A percentile compares a stretch with the other conserved stretches of the same genome.
Evolutionary conservation across 2,797 vertebrate genomes (phyloP).

Genomic region (Falco naumanni): DNA sequence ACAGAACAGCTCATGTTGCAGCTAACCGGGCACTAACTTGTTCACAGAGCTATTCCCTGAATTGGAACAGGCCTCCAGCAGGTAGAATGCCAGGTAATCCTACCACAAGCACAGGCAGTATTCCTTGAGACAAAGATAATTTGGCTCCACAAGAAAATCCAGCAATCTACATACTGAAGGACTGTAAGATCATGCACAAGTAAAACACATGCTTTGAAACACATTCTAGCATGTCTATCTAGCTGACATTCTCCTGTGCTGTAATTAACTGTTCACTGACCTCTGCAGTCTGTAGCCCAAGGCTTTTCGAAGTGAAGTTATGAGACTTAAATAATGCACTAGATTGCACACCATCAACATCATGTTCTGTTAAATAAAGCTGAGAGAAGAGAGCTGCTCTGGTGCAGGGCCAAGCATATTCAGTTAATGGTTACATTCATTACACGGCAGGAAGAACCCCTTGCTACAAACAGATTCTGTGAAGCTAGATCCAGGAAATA

Average conservation of each 20-base stretch:
- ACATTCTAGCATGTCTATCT: background rate
- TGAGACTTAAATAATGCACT: background rate
- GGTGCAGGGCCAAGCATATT: background rate
- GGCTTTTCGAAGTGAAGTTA: background rate
- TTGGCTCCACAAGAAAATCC: background rate
- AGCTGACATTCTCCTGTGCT: background rate
- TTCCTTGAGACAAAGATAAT: background rate
- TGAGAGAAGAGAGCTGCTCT: background rate
- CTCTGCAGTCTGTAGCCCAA: background rate
- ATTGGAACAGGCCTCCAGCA: background rate
- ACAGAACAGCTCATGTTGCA: background rate
- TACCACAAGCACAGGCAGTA: background rate
- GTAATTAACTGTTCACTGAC: background rate
- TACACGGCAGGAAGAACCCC: background rate
- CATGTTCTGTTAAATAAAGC: background rate
- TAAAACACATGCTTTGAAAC: background rate
- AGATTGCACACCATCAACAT: background rate
- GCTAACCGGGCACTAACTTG: background rate
- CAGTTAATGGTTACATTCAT: background rate
- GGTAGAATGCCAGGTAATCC: background rate
- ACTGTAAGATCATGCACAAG: background rate
- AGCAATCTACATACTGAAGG: background rate
- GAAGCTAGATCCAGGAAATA: background rate
- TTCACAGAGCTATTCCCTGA: background rate
- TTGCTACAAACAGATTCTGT: accelerated